Evolutionary conservation across 2,888 invertebrate species (phyloP), one percentile per base, ranked within the genome.

Genomic region (Drosophila eohydei): DNA sequence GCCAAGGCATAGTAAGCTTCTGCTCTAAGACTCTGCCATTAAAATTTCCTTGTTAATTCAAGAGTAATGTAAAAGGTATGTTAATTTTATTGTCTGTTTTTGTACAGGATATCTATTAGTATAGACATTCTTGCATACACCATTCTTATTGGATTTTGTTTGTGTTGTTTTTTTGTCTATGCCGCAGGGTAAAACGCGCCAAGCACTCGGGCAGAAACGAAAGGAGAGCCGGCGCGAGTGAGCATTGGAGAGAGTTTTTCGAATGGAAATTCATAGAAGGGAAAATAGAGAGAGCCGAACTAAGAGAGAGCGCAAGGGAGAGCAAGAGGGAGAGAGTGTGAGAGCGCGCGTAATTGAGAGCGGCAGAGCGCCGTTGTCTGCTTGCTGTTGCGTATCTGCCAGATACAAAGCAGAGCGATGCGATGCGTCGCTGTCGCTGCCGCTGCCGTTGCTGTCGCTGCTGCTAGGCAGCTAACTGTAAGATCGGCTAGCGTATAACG

Each of bases 231-330:
- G 51, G 46, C 41, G 59, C 61, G 48, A 68, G 55, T 14, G 61
- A 55, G 70, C 41, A 46, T 38, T 40, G 43, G 51, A 62, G 67
- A 78, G 78, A 66, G 56, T 48, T 59, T 62, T 48, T 59, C 44
- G 62, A 67, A 78, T 59, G 54, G 38, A 73, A 72, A 78, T 67
- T 67, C 74, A 60, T 78, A 58, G 59, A 50, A 40, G 73, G 73
- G 62, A 54, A 74, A 62, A 46, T 38, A 16, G 55, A 26, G 36
- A 54, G 50, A 8, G 32, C 11, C 30, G 43, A 36, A 55, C 26
- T 28, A 5, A 16, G 56, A 38, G 65, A 21, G 71, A 26, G 57
- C 26, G 32, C 26, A 26, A 14, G 38, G 12, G 16, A 44, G 34
- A 6, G 12, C 12, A 14, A 41, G 5, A 26, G 54, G 0, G 60